Evolutionary conservation across 2,113 vertebrate species (phyloP).

Genomic region (Gallinago jamesoni): DNA sequence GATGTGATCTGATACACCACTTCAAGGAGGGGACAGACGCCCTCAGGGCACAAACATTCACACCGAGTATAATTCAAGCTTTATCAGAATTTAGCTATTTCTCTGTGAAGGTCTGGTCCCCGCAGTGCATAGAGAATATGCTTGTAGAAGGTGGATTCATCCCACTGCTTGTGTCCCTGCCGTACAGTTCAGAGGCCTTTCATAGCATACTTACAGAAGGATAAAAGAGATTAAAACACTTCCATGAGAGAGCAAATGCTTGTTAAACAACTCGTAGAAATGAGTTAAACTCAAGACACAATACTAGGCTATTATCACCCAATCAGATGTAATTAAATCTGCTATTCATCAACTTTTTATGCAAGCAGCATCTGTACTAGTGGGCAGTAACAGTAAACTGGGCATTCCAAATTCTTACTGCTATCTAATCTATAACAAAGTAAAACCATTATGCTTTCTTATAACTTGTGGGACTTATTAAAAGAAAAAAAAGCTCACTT

Average conservation of each 20-base stretch:
- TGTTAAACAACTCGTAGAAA: background rate
- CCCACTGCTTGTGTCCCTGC: background rate
- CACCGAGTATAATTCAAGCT: background rate
- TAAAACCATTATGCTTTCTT: background rate
- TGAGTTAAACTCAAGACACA: background rate
- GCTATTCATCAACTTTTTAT: background rate
- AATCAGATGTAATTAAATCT: background rate
- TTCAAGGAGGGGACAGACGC: background rate
- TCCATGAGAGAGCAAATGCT: background rate
- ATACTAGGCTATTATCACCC: background rate
- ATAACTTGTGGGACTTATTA: background rate
- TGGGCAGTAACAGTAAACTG: accelerated
- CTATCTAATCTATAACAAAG: background rate
- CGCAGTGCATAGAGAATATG: background rate
- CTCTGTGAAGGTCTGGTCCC: background rate
- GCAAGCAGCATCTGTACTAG: background rate
- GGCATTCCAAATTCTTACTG: background rate
- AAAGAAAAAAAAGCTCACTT: background rate
- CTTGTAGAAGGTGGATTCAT: background rate
- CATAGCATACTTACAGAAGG: accelerated
- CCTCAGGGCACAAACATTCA: background rate
- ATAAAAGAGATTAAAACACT: background rate
- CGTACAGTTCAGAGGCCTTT: background rate
- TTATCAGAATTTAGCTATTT: background rate
- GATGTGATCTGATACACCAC: background rate